Percentiles rank a stretch among this genome's conserved stretches.
Evolutionary conservation across 2,113 vertebrate genomes (phyloP).

Genomic region (Vulpes lagopus): DNA sequence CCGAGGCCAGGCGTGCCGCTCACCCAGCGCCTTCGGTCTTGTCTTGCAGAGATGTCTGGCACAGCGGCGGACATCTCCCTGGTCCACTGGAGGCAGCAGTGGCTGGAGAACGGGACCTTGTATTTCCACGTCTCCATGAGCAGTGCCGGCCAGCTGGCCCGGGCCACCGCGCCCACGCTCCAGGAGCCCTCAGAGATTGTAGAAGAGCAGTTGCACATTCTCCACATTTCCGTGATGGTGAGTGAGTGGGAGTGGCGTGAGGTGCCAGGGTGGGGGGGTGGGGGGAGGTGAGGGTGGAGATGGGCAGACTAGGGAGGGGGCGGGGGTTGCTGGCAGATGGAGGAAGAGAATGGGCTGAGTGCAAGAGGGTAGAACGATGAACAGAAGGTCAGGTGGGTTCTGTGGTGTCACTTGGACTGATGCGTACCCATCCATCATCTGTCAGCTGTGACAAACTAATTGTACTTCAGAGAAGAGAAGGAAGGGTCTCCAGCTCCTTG

Average conservation of each 20-base stretch:
- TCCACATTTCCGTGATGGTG: conserved; percentile 99
- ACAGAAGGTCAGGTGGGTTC: conserved; percentile 35
- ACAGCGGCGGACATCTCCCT: conserved; percentile 94
- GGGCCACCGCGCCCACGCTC: conserved; percentile 91
- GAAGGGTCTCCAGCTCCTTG: conserved; percentile 62
- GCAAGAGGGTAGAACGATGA: neutral
- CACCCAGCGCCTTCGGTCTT: conserved; percentile 59
- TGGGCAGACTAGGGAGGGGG: neutral
- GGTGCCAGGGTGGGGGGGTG: fast-evolving
- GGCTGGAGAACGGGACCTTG: conserved; percentile 98
- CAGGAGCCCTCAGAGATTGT: conserved; percentile 93
- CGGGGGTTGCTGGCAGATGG: neutral
- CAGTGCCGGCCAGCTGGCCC: conserved; percentile 91
- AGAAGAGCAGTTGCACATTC: conserved; percentile 97
- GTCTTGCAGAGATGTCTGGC: conserved; percentile 96
- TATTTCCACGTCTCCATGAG: conserved; percentile 98
- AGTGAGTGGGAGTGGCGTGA: conserved; percentile 67
- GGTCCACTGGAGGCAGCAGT: conserved; percentile 99
- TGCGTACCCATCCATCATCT: conserved; percentile 38
- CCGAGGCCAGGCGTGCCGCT: neutral
- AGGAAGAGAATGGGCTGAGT: neutral
- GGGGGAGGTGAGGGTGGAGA: no score
- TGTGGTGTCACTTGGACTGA: conserved; percentile 9
- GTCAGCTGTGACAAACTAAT: conserved; percentile 77
- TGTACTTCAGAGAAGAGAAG: conserved; percentile 65